phyloP scores from a whole-genome alignment of 2,797 vertebrate species.

The Schizothorax lantsangensis region DNA sequence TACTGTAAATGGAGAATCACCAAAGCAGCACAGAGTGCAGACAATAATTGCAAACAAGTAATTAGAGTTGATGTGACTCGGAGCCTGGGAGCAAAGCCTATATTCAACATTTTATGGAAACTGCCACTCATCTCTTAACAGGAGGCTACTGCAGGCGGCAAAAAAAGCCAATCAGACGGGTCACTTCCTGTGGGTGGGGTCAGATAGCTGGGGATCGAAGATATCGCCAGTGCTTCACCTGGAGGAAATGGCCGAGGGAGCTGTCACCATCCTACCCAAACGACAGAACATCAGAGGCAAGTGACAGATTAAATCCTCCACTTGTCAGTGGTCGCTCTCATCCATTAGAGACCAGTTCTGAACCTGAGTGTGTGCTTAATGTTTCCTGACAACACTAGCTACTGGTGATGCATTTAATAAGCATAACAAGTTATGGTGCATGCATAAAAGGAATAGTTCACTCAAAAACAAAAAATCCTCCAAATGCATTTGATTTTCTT shows the following conservation, averaged over 20 bases:
- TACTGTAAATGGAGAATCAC: constrained; percentile 52
- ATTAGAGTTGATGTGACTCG: constrained; percentile 13
- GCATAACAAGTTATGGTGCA: neutral
- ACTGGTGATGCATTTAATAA: constrained; percentile 17
- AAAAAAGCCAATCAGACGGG: constrained; percentile 95
- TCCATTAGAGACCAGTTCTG: constrained; percentile 15
- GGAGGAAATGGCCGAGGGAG: constrained; percentile 95
- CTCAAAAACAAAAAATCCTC: neutral
- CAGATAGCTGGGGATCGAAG: constrained; percentile 99
- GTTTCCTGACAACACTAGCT: constrained; percentile 8
- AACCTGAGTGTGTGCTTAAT: neutral
- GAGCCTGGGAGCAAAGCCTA: neutral
- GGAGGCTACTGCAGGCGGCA: constrained; percentile 90
- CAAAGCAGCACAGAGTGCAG: constrained; percentile 29
- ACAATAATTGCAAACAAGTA: constrained; percentile 41
- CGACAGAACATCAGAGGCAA: constrained; percentile 92
- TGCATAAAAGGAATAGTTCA: neutral
- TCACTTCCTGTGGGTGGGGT: constrained; percentile 99
- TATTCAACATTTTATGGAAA: constrained; percentile 9
- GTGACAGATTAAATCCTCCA: constrained; percentile 41
- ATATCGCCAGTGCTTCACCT: constrained; percentile 91
- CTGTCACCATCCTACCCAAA: constrained; percentile 95
- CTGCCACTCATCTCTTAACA: constrained; percentile 69
- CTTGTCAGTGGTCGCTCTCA: constrained; percentile 24
- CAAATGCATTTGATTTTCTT: neutral